A percentile compares a stretch with the other conserved stretches of the same genome.
phyloP scores from a whole-genome alignment of 2,888 invertebrate genomes.

The Cepaea hortensis region DNA sequence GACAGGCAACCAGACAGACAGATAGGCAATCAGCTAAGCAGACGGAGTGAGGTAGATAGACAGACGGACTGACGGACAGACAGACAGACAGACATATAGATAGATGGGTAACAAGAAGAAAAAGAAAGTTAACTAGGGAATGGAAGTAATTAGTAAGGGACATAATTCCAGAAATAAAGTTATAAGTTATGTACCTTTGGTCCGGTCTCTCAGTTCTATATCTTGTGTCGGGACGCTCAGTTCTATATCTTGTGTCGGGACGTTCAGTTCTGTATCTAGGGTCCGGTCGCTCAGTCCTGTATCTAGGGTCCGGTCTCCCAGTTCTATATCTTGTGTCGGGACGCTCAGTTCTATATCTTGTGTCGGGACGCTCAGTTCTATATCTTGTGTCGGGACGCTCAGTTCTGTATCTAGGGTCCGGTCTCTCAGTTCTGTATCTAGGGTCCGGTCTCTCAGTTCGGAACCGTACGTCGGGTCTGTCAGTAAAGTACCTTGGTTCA shows the following conservation, averaged over 20 bases:
- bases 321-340: neutral
- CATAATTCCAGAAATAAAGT: neutral
- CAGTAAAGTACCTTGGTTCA: slow-evolving; percentile 7
- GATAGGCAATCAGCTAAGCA: too few species aligned
- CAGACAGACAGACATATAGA: too few species aligned
- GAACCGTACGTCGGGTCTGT: neutral
- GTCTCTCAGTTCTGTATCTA: slow-evolving; percentile 12
- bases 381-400: slow-evolving; percentile 2
- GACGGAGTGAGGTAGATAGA: too few species aligned
- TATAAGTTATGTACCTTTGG: too few species aligned
- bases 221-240: neutral
- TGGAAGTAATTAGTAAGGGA: neutral
- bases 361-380: neutral
- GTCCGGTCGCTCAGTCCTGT: neutral
- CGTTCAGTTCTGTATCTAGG: slow-evolving; percentile 1
- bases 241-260: neutral
- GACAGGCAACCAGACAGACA: too few species aligned
- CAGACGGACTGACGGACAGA: too few species aligned
- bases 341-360: slow-evolving; percentile 10
- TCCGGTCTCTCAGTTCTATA: too few species aligned
- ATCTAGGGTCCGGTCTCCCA: neutral
- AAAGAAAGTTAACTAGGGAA: too few species aligned
- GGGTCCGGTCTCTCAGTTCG: slow-evolving; percentile 28
- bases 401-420: slow-evolving; percentile 19
- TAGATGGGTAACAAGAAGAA: too few species aligned